Percentiles rank a stretch among this genome's conserved stretches.
phyloP scores from a whole-genome alignment of 1,140 invertebrate species.

The Saxidomus purpurata region DNA sequence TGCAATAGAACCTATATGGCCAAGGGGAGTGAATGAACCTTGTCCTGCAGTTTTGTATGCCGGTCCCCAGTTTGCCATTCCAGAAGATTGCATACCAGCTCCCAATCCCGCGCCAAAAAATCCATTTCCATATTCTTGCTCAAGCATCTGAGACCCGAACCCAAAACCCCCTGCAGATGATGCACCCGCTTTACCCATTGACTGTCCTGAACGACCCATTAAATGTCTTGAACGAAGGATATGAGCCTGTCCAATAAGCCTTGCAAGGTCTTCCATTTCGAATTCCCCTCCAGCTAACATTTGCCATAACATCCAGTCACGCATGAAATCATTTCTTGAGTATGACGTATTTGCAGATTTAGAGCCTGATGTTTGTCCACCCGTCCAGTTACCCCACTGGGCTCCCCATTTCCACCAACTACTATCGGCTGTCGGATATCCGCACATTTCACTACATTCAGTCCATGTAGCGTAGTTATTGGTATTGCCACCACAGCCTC shows the following conservation, averaged over 20 bases:
- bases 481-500: slow-evolving; percentile 75
- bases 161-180: background rate
- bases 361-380: background rate
- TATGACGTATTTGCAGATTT: background rate
- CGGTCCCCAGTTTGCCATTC: background rate
- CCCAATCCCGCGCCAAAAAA: background rate
- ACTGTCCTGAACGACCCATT: background rate
- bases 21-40: slow-evolving; percentile 28
- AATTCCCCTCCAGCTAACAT: background rate
- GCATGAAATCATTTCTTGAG: slow-evolving; percentile 32
- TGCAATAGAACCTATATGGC: slow-evolving; percentile 9
- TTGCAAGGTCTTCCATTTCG: slow-evolving; percentile 38
- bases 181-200: background rate
- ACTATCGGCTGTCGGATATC: slow-evolving; percentile 17
- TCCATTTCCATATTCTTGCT: background rate
- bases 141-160: background rate
- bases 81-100: background rate
- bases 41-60: background rate
- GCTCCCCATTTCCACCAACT: slow-evolving; percentile 48
- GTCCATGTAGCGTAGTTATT: slow-evolving; percentile 67
- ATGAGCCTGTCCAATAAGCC: slow-evolving; percentile 9
- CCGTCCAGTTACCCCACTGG: background rate
- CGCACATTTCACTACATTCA: slow-evolving; percentile 38
- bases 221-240: background rate
- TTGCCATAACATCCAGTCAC: slow-evolving; percentile 39